Conservation (phyloP, 2,113 vertebrate species). For the Arothron firmamentum region DNA sequence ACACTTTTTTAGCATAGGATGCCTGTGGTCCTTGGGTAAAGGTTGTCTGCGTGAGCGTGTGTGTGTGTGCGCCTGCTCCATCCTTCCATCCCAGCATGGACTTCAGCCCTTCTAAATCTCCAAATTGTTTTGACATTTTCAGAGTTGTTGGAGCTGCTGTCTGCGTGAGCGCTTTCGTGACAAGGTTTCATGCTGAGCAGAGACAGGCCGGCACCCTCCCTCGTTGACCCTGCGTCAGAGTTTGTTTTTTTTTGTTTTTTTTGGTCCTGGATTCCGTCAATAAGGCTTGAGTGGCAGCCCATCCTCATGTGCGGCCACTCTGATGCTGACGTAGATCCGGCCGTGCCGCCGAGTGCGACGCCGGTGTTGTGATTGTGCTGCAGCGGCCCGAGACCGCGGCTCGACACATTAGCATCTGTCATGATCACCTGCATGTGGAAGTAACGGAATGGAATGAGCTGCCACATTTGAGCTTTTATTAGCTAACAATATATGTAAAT, state of each 20-base stretch:
- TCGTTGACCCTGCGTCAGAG: slow-evolving; percentile 44
- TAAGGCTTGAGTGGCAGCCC: slow-evolving; percentile 50
- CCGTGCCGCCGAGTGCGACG: slow-evolving; percentile 44
- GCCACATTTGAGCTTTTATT: background rate
- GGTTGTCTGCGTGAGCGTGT: too few species aligned
- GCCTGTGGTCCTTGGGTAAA: too few species aligned
- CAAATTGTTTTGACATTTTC: slow-evolving; percentile 44
- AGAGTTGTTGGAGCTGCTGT: slow-evolving; percentile 32
- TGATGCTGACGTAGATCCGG: slow-evolving; percentile 32
- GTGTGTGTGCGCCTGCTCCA: background rate
- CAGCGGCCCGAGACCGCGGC: slow-evolving; percentile 20
- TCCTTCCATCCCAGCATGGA: slow-evolving; percentile 26
- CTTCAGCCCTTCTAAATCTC: slow-evolving; percentile 26
- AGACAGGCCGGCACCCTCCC: slow-evolving; percentile 36
- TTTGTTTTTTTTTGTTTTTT: slow-evolving; percentile 3
- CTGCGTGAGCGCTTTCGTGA: slow-evolving; percentile 34
- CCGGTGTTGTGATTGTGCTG: slow-evolving; percentile 27
- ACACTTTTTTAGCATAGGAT: too few species aligned
- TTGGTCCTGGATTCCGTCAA: slow-evolving; percentile 46
- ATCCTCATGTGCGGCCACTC: slow-evolving; percentile 21
- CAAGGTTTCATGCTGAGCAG: slow-evolving; percentile 39
- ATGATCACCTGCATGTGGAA: too few species aligned
- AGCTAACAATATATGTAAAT: background rate
- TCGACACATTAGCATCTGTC: too few species aligned
- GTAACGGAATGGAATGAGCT: background rate